Evolutionary conservation across 2,888 invertebrate genomes (phyloP).

Genomic region (Xestoiulus laeticollis): DNA sequence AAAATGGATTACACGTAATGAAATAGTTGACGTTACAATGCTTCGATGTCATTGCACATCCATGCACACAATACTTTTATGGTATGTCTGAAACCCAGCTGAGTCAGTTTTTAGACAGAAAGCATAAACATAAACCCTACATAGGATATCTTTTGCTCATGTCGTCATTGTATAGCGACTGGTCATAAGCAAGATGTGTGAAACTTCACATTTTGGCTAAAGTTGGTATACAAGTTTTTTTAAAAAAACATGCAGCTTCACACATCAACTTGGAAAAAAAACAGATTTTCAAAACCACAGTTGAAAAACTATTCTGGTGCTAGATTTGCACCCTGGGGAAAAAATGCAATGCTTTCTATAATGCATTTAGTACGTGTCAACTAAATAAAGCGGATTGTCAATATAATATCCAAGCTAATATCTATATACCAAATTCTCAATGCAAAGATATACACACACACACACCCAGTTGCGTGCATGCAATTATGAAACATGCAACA

Average conservation of each 20-base stretch:
- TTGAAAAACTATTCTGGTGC: background rate
- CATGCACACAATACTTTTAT: conserved; percentile 29
- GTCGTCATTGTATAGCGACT: background rate
- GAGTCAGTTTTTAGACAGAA: background rate
- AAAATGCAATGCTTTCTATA: background rate
- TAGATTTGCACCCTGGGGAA: background rate
- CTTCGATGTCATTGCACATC: background rate
- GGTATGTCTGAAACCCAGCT: background rate
- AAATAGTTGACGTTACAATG: background rate
- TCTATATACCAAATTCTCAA: background rate
- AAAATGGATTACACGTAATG: background rate
- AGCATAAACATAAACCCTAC: background rate
- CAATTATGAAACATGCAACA: background rate
- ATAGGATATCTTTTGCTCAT: background rate
- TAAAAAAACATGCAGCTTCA: background rate
- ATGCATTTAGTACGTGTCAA: background rate
- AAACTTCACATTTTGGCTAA: background rate
- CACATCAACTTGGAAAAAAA: background rate
- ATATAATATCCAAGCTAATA: background rate
- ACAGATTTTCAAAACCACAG: background rate
- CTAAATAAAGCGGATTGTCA: background rate
- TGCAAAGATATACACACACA: background rate
- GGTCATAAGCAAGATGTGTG: background rate
- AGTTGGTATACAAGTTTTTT: background rate
- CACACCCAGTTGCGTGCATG: too few species aligned